These are phyloP conservation scores for Protosalanx chinensis DNA, from an alignment of 2,797 vertebrate genomes.

Conservation along the genomic window DNA sequence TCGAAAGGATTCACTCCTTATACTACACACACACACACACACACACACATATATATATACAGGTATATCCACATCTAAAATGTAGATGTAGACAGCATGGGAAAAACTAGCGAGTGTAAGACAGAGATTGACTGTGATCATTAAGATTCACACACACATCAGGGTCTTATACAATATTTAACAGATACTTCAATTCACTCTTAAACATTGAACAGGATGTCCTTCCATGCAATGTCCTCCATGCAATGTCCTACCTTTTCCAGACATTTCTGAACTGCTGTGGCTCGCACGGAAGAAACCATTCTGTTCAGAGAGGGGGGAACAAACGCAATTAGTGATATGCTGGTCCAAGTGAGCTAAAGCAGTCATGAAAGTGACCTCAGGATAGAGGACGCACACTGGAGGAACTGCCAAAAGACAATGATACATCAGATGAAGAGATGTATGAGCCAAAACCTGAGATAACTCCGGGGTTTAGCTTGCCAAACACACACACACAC, in stretches of 20 bases:
- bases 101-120: neutral
- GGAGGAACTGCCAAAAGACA: too few species aligned
- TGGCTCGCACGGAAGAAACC: constrained; percentile 68
- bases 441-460: too few species aligned
- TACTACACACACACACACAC: constrained; percentile 18
- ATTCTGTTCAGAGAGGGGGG: constrained; percentile 67
- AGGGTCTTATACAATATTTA: neutral
- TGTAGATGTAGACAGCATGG: neutral
- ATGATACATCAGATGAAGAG: too few species aligned
- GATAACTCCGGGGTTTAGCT: too few species aligned
- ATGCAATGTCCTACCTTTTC: constrained; percentile 74
- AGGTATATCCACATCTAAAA: constrained; percentile 1
- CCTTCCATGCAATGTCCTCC: neutral
- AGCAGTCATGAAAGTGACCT: too few species aligned
- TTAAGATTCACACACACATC: constrained; percentile 3
- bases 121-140: too few species aligned
- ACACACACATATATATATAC: neutral
- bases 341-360: too few species aligned
- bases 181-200: constrained; percentile 10
- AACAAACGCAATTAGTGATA: constrained; percentile 4
- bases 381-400: too few species aligned
- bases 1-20: neutral
- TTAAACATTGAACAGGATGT: neutral
- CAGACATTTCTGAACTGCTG: constrained; percentile 73
- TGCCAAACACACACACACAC: too few species aligned